These are phyloP conservation scores for Epinephelus fuscoguttatus DNA, from an alignment of 2,113 vertebrate genomes.

Conservation along the genomic window DNA sequence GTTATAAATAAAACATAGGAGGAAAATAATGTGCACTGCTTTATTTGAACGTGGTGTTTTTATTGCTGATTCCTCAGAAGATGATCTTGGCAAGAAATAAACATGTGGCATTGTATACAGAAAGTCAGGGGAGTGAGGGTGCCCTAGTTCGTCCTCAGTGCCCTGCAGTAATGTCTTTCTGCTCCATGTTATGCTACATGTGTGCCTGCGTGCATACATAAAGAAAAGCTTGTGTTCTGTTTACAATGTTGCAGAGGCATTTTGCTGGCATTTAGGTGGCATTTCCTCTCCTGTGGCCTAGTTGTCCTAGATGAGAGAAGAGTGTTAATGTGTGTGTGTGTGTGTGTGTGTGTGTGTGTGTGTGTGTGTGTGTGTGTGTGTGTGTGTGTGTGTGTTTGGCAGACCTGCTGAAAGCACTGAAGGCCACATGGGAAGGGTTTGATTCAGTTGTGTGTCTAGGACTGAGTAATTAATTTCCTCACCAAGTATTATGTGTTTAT, in stretches of 20 bases:
- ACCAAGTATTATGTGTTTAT: conserved; percentile 13
- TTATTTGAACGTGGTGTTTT: conserved; percentile 8
- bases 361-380: conserved; percentile 22
- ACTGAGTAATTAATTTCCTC: conserved; percentile 56
- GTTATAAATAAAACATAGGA: neutral
- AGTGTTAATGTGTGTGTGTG: conserved; percentile 52
- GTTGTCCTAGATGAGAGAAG: conserved; percentile 77
- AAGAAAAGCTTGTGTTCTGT: conserved; percentile 71
- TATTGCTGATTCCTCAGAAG: conserved; percentile 28
- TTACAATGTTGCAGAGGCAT: conserved; percentile 78
- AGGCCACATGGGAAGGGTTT: conserved; percentile 61
- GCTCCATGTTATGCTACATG: conserved; percentile 65
- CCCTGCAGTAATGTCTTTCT: conserved; percentile 69
- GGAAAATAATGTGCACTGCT: neutral
- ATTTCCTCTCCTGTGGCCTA: conserved; percentile 82
- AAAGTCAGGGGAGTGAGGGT: conserved; percentile 52
- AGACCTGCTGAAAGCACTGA: conserved; percentile 49
- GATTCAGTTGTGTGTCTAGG: conserved; percentile 54
- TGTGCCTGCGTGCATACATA: conserved; percentile 58
- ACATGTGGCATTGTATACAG: conserved; percentile 53
- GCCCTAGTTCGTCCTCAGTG: conserved; percentile 68
- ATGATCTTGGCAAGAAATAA: conserved; percentile 51
- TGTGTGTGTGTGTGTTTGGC: conserved; percentile 28
- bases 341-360: conserved; percentile 18
- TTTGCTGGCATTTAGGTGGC: conserved; percentile 85